Base-by-base conservation (phyloP, 2,888 invertebrate genomes). In the Andrena dorsata region DNA sequence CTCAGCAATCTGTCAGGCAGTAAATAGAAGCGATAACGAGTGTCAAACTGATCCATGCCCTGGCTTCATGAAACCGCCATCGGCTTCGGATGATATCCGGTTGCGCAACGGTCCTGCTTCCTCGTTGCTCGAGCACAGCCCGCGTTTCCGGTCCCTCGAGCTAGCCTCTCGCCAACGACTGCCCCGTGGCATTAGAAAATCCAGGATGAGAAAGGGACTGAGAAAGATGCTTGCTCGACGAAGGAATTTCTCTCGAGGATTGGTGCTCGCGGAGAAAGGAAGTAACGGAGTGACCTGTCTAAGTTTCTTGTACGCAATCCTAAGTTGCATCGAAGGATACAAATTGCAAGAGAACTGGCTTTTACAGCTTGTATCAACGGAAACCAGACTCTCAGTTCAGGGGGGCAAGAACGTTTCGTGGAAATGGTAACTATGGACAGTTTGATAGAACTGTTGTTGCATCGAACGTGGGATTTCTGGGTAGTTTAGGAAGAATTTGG, bases 221-320 rank as follows among this genome's bases (percentile, higher is more conserved):
- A 61, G 66, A 73, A 51, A 32, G 51, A 74, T 51, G 63, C 23
- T 61, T 51, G 69, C 60, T 51, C 68, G 76, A 35, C 28, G 53
- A 80, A 41, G 41, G 41, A 0, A 41, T 86, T 84, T 86, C 82
- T 75, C 80, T 53, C 3, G 78, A 64, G 86, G 63, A 70, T 60
- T 51, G 10, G 53, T 23, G 23, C 28, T 49, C n/a, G 26, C 1
- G 79, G 32, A 58, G 53, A 56, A 41, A 69, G 73, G 28, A n/a
- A 16, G 5, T 16, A 41, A 41, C 41, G 41, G 41, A 41, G 41
- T 41, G 41, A 16, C 16, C 13, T 5, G 41, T 41, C 41, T 16
- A 16, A 41, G 13, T 41, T 41, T 41, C 41, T 41, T 41, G 16
- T 4, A 16, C 41, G 41, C 41, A 41, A 41, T 16, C 41, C 41